Base-by-base conservation (phyloP, 1,140 invertebrate species). In the Olivierus martensii region DNA sequence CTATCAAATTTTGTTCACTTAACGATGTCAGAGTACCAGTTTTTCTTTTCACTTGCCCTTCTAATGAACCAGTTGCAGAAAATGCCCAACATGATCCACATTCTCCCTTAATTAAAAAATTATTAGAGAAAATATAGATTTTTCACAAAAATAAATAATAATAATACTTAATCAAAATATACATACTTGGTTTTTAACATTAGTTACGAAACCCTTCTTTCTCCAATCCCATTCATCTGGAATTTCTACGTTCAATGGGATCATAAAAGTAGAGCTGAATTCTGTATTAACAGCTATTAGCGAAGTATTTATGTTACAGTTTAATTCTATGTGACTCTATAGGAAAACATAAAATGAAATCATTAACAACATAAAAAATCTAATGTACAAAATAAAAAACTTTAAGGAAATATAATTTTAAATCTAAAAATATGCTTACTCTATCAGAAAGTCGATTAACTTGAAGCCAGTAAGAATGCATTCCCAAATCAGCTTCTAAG, bases 51-150 rank as follows among this genome's bases (percentile, higher is more conserved):
- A 55, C 34, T 48, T 63, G 61, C 6, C 61, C 61, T 47, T 64
- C 62, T 3, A 65, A 46, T n/a, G 62, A 35, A 19, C 62, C 62
- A 52, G 59, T 64, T 5, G 82, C 68, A 59, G 84, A 87, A 73
- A 96, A 96, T 52, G 88, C 79, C 90, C 89, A 96, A 73, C 90
- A 95, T 4, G 87, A 90, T 55, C 91, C 91, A 48, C 69, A 70
- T 14, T 62, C 42, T 18, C 53, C 61, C 58, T 70, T 6, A 1
- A 43, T 43, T 22, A 18, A 43, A 43, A 17, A 43, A 1, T 18
- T 18, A 0, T 43, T 6, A 17, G 4, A 43, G 12, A 39, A 39
- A 17, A 17, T 17, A 39, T 12, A 12, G 17, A 43, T 9, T 43
- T 43, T 43, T 43, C 41, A 7, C 7, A 3, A 18, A 21, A 43